Evolutionary conservation across 2,113 vertebrate genomes (phyloP).

Genomic region (Puma concolor): DNA sequence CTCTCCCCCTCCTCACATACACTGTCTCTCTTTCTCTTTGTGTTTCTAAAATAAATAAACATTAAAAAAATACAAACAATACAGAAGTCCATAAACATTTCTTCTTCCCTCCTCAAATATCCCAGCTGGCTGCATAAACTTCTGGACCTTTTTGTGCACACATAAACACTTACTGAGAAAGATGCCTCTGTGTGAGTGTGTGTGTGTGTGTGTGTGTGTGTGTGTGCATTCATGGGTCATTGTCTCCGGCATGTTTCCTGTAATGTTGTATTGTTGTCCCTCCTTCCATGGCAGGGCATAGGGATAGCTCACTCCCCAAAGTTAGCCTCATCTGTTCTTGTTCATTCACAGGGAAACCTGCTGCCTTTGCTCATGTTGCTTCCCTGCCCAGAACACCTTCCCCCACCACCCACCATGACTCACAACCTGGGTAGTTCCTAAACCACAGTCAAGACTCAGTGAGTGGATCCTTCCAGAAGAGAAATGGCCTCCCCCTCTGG

Average conservation of each 20-base stretch:
- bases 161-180: neutral
- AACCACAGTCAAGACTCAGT: neutral
- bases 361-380: neutral
- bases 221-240: neutral
- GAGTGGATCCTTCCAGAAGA: accelerated
- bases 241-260: neutral
- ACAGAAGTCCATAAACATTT: neutral
- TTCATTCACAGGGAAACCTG: neutral
- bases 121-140: neutral
- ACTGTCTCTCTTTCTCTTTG: neutral
- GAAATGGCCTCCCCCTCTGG: neutral
- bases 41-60: neutral
- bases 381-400: accelerated
- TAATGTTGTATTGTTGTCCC: neutral
- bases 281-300: neutral
- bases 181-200: neutral
- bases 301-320: neutral
- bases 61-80: neutral
- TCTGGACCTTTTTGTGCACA: neutral
- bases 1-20: neutral
- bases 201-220: neutral
- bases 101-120: neutral
- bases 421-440: neutral
- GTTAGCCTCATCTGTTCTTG: neutral
- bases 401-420: neutral